phyloP scores from a whole-genome alignment of 2,888 invertebrate species.

The Noctua janthe region DNA sequence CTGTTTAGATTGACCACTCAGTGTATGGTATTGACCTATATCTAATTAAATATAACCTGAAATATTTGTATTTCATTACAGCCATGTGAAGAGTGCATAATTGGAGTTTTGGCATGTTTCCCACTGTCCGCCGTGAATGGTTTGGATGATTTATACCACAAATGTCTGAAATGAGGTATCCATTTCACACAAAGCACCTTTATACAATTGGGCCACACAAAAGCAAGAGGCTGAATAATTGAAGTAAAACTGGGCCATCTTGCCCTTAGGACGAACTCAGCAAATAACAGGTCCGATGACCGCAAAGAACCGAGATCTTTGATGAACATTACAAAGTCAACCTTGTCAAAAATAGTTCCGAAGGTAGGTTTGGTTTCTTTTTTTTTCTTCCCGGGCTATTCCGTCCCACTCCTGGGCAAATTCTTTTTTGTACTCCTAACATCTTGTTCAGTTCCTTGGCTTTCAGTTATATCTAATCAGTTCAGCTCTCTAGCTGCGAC shows the following conservation, averaged over 20 bases:
- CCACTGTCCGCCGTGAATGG: conserved; percentile 96
- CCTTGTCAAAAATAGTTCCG: conserved; percentile 89
- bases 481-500: neutral
- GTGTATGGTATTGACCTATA: neutral
- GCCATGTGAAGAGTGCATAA: conserved; percentile 97
- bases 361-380: conserved; percentile 63
- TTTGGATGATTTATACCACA: conserved; percentile 96
- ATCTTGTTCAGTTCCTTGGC: neutral
- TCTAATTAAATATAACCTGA: neutral
- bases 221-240: conserved; percentile 84
- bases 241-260: conserved; percentile 33
- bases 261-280: conserved; percentile 16
- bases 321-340: conserved; percentile 91
- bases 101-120: conserved; percentile 96
- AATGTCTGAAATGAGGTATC: conserved; percentile 95
- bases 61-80: conserved; percentile 77
- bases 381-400: neutral
- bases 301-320: conserved; percentile 77
- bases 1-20: neutral
- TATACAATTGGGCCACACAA: conserved; percentile 96
- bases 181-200: conserved; percentile 93
- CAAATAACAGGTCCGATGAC: conserved; percentile 60
- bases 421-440: neutral
- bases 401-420: neutral
- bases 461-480: neutral